These are phyloP conservation scores for Yoshiicerus persimilis DNA, from an alignment of 1,140 invertebrate genomes.

Conservation along the genomic window DNA sequence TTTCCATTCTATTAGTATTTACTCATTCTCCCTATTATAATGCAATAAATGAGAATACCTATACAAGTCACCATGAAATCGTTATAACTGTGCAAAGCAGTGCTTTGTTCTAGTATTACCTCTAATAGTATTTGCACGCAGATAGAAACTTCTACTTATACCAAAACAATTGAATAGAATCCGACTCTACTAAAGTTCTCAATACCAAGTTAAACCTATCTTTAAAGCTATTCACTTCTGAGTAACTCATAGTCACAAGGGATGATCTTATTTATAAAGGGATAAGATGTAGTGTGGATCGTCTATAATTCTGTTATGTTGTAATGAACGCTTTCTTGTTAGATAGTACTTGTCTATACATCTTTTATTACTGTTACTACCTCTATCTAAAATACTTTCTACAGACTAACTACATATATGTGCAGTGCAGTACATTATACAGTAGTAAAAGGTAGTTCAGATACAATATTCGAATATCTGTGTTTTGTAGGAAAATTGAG, in stretches of 20 bases:
- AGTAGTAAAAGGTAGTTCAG: not conserved
- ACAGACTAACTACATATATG: not conserved
- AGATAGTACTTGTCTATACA: not conserved
- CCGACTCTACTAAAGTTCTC: not conserved
- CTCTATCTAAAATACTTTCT: too few species aligned
- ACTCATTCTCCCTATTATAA: not conserved
- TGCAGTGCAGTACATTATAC: not conserved
- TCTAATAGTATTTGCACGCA: too few species aligned
- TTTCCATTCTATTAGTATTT: not conserved
- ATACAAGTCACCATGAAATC: not conserved
- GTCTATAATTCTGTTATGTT: not conserved
- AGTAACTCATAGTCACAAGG: not conserved
- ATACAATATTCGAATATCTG: not conserved
- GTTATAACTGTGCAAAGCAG: not conserved
- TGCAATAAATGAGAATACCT: not conserved
- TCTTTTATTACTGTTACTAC: not conserved
- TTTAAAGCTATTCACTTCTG: not conserved
- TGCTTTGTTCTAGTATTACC: not conserved
- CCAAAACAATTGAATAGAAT: not conserved
- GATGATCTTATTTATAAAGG: not conserved
- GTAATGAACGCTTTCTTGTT: not conserved
- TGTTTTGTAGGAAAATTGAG: not conserved
- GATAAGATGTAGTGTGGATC: not conserved
- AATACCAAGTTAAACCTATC: too few species aligned
- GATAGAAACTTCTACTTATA: too few species aligned